These are phyloP conservation scores for Ectropis grisescens DNA, from an alignment of 1,140 invertebrate genomes.

Conservation along the genomic window DNA sequence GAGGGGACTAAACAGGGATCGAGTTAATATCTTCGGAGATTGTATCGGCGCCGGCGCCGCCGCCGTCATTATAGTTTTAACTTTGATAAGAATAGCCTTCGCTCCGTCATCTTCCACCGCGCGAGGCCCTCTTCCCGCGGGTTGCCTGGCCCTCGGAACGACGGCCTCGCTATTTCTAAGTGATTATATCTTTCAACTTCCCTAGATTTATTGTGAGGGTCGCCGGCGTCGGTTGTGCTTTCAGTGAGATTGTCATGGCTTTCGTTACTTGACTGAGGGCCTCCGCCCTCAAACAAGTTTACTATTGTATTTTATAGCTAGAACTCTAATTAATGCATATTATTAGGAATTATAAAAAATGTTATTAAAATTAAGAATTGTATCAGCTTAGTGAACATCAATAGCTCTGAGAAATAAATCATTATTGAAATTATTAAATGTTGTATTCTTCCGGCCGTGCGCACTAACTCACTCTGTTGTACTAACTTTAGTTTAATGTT, in stretches of 20 bases:
- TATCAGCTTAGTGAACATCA: constrained; percentile 70
- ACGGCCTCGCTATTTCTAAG: too few species aligned
- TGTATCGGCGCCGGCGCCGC: constrained; percentile 15
- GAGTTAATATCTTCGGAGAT: constrained; percentile 9
- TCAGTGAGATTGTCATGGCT: too few species aligned
- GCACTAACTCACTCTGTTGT: too few species aligned
- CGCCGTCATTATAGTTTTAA: too few species aligned
- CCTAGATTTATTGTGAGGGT: too few species aligned
- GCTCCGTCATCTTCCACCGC: too few species aligned
- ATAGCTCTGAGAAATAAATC: constrained; percentile 65
- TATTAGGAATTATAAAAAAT: constrained; percentile 65
- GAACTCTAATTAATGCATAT: constrained; percentile 66
- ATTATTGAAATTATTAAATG: constrained; percentile 68
- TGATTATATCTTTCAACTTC: too few species aligned
- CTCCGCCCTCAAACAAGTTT: constrained; percentile 39
- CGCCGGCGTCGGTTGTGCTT: too few species aligned
- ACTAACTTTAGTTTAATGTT: too few species aligned
- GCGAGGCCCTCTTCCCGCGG: constrained; percentile 21
- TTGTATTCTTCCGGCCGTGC: constrained; percentile 41
- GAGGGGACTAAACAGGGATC: constrained; percentile 46
- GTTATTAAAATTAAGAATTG: constrained; percentile 65
- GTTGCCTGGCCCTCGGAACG: too few species aligned
- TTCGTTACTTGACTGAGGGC: constrained; percentile 11
- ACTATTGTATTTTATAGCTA: constrained; percentile 66
- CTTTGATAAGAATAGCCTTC: too few species aligned